Conservation (phyloP, 2,888 invertebrate genomes). For the Aplocera efformata region DNA sequence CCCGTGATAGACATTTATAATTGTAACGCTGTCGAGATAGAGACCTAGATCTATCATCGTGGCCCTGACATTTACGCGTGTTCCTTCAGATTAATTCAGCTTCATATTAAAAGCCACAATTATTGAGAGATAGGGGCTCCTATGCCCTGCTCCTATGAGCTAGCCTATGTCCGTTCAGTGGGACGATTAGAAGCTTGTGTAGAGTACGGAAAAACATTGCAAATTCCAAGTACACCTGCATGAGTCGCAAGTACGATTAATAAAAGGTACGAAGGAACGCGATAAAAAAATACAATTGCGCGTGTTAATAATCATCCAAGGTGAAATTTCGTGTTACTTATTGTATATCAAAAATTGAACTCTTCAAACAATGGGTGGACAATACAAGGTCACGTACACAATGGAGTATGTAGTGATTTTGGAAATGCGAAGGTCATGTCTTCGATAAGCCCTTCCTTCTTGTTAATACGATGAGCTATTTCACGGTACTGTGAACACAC, state of each 20-base stretch:
- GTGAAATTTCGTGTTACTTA: slow-evolving; percentile 67
- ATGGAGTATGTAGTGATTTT: slow-evolving; percentile 62
- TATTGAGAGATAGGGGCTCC: no score
- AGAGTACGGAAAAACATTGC: no score
- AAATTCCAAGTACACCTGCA: background rate
- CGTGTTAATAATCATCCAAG: slow-evolving; percentile 63
- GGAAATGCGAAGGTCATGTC: slow-evolving; percentile 71
- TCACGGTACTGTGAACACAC: slow-evolving; percentile 53
- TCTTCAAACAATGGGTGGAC: slow-evolving; percentile 51
- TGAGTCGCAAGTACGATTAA: no score
- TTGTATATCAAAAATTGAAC: slow-evolving; percentile 62
- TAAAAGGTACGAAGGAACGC: background rate
- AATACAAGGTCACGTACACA: slow-evolving; percentile 54
- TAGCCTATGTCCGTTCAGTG: no score
- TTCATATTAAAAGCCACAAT: no score
- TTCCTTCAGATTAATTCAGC: no score
- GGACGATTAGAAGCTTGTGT: no score
- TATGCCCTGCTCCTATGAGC: no score
- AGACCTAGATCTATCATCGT: no score
- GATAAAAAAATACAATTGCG: slow-evolving; percentile 36
- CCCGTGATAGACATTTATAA: no score
- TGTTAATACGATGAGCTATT: slow-evolving; percentile 61
- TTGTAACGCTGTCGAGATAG: no score
- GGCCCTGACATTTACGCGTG: no score
- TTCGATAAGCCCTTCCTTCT: slow-evolving; percentile 63